Base-by-base conservation (phyloP, 2,113 vertebrate species). In the Perca fluviatilis region DNA sequence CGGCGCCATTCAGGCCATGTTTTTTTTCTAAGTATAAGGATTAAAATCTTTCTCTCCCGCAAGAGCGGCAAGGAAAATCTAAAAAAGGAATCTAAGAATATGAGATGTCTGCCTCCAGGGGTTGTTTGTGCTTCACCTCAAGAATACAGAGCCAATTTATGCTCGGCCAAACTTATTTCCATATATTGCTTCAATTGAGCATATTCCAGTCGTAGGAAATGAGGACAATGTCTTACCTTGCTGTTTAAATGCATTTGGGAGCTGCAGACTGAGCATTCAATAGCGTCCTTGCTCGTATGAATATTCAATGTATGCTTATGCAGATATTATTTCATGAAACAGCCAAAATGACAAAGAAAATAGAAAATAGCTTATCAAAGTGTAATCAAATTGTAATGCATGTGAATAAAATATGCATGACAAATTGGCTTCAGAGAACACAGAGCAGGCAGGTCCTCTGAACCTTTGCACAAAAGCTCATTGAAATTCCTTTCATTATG, bases 401-500 rank as follows among this genome's bases (percentile, higher is more conserved):
- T 82, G 90, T 71, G 78, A 81, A 90, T 92, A 80, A 91, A 91
- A 93, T 89, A 89, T 89, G 88, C 76, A 91, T 87, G 91, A 90
- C 90, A 91, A 90, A 93, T 91, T 90, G 89, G 91, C 90, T 93
- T 88, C 82, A 81, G 90, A 91, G 81, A 89, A 87, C 84, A 84
- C 78, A 70, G 83, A 86, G 86, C 81, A 89, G 82, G 77, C 82
- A 83, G 77, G 88, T 91, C 82, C 88, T 92, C 90, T 92, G 86
- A 92, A 94, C 88, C 88, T 75, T 57, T 56, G 83, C 83, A 88
- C 83, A 90, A 87, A 87, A 74, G 66, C 91, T 91, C 76, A 95
- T 93, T 95, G 84, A 94, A 91, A 94, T 93, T 91, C 88, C 58
- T 88, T 91, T 91, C 68, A 91, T 90, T 90, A 86, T 12, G 81